Evolutionary conservation across 2,888 invertebrate species (phyloP).

Genomic region (Lycaena phlaeas): DNA sequence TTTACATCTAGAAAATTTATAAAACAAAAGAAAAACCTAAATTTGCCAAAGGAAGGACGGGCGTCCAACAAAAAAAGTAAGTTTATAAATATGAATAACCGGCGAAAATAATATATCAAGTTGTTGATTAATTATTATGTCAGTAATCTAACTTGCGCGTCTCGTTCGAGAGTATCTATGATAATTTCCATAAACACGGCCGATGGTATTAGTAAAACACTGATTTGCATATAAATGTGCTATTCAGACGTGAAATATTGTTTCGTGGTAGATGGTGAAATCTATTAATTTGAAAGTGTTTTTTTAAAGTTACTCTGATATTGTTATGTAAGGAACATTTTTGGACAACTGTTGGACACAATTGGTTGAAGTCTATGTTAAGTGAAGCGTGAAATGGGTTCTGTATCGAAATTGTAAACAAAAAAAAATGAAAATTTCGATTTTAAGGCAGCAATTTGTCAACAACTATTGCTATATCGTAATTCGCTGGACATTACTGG

Average conservation of each 20-base stretch:
- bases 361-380: not conserved
- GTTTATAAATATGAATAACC: no score
- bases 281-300: slow-evolving; percentile 7
- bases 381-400: not conserved
- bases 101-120: no score
- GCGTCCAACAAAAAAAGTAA: no score
- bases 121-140: not conserved
- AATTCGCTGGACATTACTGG: no score
- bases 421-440: no score
- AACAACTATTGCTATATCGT: no score
- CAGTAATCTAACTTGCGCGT: no score
- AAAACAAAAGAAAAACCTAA: no score
- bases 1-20: no score
- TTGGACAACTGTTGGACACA: not conserved
- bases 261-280: not conserved
- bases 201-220: slow-evolving; percentile 2
- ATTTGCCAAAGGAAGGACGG: no score
- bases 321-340: slow-evolving; percentile 5
- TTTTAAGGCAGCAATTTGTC: no score
- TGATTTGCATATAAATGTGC: slow-evolving; percentile 5
- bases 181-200: slow-evolving; percentile 4
- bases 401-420: no score
- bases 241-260: slow-evolving; percentile 4
- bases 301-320: not conserved
- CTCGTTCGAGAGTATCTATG: not conserved